Evolutionary conservation across 2,797 vertebrate species (phyloP).

Genomic region (Eidolon dupreanum): DNA sequence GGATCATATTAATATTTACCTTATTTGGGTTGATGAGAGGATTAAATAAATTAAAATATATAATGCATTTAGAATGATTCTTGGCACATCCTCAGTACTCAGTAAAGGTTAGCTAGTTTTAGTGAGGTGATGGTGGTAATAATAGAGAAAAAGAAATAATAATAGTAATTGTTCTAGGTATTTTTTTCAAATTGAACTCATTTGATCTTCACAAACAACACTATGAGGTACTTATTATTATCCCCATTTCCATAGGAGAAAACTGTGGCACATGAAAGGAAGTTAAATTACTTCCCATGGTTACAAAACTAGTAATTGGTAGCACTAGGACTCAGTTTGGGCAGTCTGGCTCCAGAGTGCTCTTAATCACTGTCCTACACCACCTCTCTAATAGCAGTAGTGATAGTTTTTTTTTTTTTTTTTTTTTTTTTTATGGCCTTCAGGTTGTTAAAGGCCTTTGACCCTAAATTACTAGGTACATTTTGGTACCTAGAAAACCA

Average conservation of each 20-base stretch:
- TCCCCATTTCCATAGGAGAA: background rate
- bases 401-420: background rate
- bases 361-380: background rate
- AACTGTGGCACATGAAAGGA: background rate
- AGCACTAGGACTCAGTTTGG: background rate
- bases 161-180: background rate
- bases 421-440: background rate
- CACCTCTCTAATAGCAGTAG: background rate
- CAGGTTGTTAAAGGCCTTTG: background rate
- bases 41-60: background rate
- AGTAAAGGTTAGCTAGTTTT: background rate
- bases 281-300: background rate
- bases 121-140: background rate
- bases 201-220: constrained; percentile 7
- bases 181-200: constrained; percentile 14
- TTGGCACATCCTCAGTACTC: background rate
- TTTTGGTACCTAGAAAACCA: constrained; percentile 32
- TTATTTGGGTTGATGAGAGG: background rate
- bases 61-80: background rate
- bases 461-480: constrained; percentile 9
- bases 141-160: background rate
- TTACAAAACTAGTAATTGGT: background rate
- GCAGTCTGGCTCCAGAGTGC: background rate
- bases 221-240: background rate
- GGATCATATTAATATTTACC: background rate